phyloP scores from a whole-genome alignment of 1,140 invertebrate species.

The Caerostris darwini region DNA sequence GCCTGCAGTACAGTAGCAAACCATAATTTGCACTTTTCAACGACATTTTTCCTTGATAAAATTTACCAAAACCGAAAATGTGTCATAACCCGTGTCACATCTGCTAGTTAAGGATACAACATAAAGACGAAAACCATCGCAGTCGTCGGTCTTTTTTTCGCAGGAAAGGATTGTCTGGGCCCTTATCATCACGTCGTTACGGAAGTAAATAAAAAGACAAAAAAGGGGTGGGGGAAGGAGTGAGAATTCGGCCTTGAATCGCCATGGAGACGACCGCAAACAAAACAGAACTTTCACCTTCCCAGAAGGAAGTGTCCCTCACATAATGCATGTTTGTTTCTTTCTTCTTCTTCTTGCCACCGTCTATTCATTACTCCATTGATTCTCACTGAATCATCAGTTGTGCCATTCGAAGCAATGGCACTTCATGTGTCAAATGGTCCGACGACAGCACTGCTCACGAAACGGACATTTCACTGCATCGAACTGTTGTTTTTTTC shows the following conservation, averaged over 20 bases:
- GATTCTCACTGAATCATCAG: neutral
- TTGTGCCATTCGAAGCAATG: neutral
- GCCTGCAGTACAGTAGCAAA: too few species aligned
- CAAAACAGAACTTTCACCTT: conserved; percentile 34
- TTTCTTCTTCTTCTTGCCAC: neutral
- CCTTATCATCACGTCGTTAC: neutral
- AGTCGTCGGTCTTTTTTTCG: too few species aligned
- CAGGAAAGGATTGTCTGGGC: too few species aligned
- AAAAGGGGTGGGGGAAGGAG: neutral
- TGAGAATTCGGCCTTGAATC: neutral
- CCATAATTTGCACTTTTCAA: too few species aligned
- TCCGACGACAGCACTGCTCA: neutral
- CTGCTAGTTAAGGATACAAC: too few species aligned
- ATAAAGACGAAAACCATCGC: too few species aligned
- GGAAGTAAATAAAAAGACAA: neutral
- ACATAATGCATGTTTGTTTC: neutral
- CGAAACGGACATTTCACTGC: too few species aligned
- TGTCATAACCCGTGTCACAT: too few species aligned
- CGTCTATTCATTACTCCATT: neutral
- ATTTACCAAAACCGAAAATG: too few species aligned
- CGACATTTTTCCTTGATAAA: too few species aligned
- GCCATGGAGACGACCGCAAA: conserved; percentile 33
- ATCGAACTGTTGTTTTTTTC: too few species aligned
- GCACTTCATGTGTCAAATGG: neutral
- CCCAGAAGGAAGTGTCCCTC: neutral